Evolutionary conservation across 2,797 vertebrate genomes (phyloP), one percentile per base, ranked within the genome.

Genomic region (Pygocentrus nattereri): DNA sequence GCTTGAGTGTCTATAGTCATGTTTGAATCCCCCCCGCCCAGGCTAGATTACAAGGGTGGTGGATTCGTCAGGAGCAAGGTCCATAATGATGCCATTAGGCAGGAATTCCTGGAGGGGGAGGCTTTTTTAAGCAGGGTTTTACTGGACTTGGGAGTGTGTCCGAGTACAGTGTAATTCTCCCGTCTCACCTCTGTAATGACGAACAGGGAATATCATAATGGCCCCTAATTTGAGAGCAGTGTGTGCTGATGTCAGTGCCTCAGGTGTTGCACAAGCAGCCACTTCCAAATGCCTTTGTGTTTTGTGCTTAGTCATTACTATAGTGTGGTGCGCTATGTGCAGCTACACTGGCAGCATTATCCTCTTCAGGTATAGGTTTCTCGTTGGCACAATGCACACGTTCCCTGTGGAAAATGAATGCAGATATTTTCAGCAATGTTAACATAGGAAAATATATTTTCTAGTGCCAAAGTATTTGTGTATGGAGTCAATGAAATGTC

Each of bases 31-130:
- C 90, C 90, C 87, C 89, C 86, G 5, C 90, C 90, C 68, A 21
- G 84, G 79, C 82, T 88, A 93, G 92, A 94, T 95, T 94, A 95
- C 92, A 94, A 92, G 90, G 92, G 91, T 84, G 86, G 82, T 85
- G 88, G 77, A 67, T 91, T 93, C 89, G 89, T 88, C 89, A 21
- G 90, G 90, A 90, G 91, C 89, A 86, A 64, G 90, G 92, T 91
- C 90, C 92, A 89, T 93, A 93, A 94, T 94, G 92, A 95, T 93
- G 92, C 93, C 87, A 94, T 95, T 94, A 95, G 90, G 85, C 86
- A 91, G 92, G 94, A 95, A 95, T 95, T 93, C 88, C 87, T 82
- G 88, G 76, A 87, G 88, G 87, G 84, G 85, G 89, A 88, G 90
- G 88, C 80, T 74, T 64, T 31, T 87, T 88, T 78, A 85, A 90